A percentile compares a stretch with the other conserved stretches of the same genome.
Conservation (phyloP, 2,797 vertebrate species). For the Ptychobarbus kaznakovi region DNA sequence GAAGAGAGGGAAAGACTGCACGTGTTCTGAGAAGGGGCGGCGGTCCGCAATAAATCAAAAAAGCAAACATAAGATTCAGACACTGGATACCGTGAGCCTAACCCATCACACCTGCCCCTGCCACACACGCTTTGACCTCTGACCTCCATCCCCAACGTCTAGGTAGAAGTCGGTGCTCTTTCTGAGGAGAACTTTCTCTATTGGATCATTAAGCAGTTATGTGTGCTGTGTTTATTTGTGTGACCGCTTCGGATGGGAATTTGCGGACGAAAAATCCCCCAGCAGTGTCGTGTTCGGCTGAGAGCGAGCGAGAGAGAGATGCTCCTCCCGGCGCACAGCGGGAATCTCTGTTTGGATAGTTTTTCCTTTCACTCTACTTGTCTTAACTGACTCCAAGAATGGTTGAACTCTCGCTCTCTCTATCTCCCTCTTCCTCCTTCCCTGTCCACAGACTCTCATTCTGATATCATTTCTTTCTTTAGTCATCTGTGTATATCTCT, state of each 20-base stretch:
- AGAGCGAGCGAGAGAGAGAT: constrained; percentile 30
- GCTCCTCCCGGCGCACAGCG: constrained; percentile 68
- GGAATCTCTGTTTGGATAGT: constrained; percentile 79
- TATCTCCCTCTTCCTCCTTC: constrained; percentile 57
- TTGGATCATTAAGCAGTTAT: constrained; percentile 44
- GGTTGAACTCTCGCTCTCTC: constrained; percentile 63
- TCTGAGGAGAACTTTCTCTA: constrained; percentile 19
- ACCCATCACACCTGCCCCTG: constrained; percentile 76
- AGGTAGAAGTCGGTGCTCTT: constrained; percentile 50
- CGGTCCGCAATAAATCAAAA: constrained; percentile 77
- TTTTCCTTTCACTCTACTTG: constrained; percentile 73
- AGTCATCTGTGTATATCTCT: constrained; percentile 36
- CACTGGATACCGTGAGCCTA: constrained; percentile 71
- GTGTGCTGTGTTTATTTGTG: constrained; percentile 48
- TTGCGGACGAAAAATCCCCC: constrained; percentile 48
- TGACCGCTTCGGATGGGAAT: constrained; percentile 28
- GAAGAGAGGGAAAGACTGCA: constrained; percentile 59
- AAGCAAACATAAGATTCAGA: constrained; percentile 76
- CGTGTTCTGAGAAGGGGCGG: constrained; percentile 71
- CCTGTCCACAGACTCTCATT: constrained; percentile 3
- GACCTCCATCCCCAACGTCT: constrained; percentile 64
- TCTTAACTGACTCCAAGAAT: constrained; percentile 82
- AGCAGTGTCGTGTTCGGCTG: constrained; percentile 19
- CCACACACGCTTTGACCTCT: constrained; percentile 60
- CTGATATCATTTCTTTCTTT: background rate